Base-by-base conservation (phyloP, 1,140 invertebrate species). In the Dendroctonus ponderosae region DNA sequence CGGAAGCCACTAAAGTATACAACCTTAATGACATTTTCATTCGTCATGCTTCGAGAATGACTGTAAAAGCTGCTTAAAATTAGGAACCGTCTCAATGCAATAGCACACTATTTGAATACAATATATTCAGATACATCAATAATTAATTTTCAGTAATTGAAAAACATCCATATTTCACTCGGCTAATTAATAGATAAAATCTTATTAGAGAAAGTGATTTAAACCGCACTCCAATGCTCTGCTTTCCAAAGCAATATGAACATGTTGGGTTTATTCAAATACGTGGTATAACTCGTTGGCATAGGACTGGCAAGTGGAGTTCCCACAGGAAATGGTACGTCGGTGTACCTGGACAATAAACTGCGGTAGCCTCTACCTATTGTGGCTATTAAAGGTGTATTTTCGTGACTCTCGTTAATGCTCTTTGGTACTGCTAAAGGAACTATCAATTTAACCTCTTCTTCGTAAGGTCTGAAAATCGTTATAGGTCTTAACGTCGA, bases 381-480 rank as follows among this genome's bases (percentile, higher is more conserved):
- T 2, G 91, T 93, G 0, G 87, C 90, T 43, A 94, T 78, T 53
- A 89, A 74, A 3, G 83, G 72, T 71, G 77, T 77, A 71, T 82
- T 77, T 69, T 83, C 71, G 75, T 82, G 66, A 71, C 79, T 63
- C 68, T 75, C 71, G 40, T 74, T 69, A 37, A 40, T 64, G 52
- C 63, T 72, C 69, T 75, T 77, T 11, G 67, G 70, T 40, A 77
- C 68, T 37, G 70, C 67, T 64, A 82, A 74, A 7, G 81, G 79
- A 11, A 82, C 72, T 65, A 83, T 83, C 6, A 79, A 77, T 51
- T 73, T 76, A 5, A 82, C 91, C 78, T 95, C 91, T 71, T 92
- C 90, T 77, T 94, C 91, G 74, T 92, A 94, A 0, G 94, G 94
- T 57, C 93, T 82, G 78, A 96, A 96, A 11, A 96, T 91, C 0